These are phyloP conservation scores for Palythoa caribaeorum DNA, from an alignment of 92 coral and sea anemone genomes.

Conservation along the genomic window DNA sequence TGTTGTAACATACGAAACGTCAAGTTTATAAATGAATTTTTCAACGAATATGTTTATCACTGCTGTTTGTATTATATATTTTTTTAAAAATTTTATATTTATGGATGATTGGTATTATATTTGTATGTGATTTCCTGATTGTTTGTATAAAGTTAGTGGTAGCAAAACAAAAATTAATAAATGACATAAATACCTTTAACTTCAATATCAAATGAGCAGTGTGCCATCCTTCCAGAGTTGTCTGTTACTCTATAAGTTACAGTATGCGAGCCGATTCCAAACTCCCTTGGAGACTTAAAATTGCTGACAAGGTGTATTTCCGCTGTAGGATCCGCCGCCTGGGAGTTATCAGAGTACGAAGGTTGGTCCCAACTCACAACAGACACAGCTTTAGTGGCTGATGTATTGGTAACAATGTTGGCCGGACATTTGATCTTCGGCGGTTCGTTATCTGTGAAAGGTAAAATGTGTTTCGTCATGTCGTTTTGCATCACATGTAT, in stretches of 20 bases:
- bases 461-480: not conserved
- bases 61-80: too few relatives aligned
- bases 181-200: slow-evolving; percentile 68
- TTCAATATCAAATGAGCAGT: slow-evolving; percentile 70
- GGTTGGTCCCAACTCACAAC: slow-evolving; percentile 81
- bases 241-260: slow-evolving; percentile 80
- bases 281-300: slow-evolving; percentile 66
- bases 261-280: slow-evolving; percentile 71
- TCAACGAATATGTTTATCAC: too few relatives aligned
- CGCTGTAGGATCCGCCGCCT: slow-evolving; percentile 75
- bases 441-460: slow-evolving; percentile 65
- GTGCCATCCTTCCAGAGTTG: slow-evolving; percentile 58
- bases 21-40: too few relatives aligned
- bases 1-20: too few relatives aligned
- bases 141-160: too few relatives aligned
- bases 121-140: too few relatives aligned
- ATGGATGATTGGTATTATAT: too few relatives aligned
- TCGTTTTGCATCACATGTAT: too few relatives aligned
- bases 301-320: slow-evolving; percentile 72
- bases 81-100: too few relatives aligned
- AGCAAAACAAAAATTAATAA: not conserved
- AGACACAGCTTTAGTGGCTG: slow-evolving; percentile 70
- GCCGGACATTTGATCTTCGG: slow-evolving; percentile 75
- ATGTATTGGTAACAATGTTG: slow-evolving; percentile 57
- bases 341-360: slow-evolving; percentile 76